Conservation (phyloP, 2,113 vertebrate genomes). For the Varanus komodoensis region DNA sequence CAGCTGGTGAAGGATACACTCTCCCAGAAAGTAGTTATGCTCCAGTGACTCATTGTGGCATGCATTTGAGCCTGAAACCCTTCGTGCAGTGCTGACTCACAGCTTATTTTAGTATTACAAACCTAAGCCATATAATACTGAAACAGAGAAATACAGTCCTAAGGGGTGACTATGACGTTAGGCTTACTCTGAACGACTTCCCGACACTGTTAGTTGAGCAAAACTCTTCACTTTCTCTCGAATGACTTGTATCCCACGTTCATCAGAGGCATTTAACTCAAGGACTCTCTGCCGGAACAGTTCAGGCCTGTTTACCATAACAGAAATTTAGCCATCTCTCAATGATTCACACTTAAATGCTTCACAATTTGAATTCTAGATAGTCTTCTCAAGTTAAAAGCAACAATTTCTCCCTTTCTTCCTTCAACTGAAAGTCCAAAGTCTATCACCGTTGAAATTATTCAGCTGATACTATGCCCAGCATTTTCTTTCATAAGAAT, state of each 20-base stretch:
- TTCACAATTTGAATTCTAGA: not conserved
- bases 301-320: conserved; percentile 82
- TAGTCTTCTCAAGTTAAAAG: not conserved
- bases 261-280: conserved; percentile 97
- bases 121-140: conserved; percentile 16
- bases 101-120: conserved; percentile 41
- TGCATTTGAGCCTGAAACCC: not conserved
- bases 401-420: not conserved
- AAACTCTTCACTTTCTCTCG: conserved; percentile 96
- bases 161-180: not conserved
- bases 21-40: not conserved
- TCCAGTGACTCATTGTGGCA: not conserved
- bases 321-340: not conserved
- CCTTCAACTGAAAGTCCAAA: not conserved
- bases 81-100: conserved; percentile 26
- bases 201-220: conserved; percentile 92
- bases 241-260: conserved; percentile 96
- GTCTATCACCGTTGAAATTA: not conserved
- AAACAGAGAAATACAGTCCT: conserved; percentile 8
- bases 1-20: not conserved
- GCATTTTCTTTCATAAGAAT: not conserved
- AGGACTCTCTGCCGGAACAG: conserved; percentile 92
- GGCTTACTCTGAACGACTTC: conserved; percentile 92
- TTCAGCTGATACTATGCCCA: not conserved
- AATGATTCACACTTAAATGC: not conserved